These are phyloP conservation scores for Papilio aristodemus DNA, from an alignment of 1,140 invertebrate genomes.

Conservation along the genomic window DNA sequence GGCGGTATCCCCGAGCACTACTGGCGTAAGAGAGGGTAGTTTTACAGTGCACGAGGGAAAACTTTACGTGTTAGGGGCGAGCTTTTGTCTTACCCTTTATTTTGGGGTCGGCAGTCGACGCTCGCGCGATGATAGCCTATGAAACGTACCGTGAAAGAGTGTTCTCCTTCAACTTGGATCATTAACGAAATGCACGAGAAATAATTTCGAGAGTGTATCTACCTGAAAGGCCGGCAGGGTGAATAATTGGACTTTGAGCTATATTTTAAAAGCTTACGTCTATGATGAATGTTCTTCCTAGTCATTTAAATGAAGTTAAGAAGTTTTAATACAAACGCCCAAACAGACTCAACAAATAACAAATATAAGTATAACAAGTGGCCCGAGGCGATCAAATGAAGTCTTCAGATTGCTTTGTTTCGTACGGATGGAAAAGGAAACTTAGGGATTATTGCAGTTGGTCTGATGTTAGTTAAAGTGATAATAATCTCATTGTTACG, in stretches of 20 bases:
- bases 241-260: background rate
- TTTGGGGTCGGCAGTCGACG: slow-evolving; percentile 44
- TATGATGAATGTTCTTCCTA: background rate
- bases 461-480: too few relatives aligned
- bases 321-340: too few relatives aligned
- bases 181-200: slow-evolving; percentile 30
- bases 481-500: too few relatives aligned
- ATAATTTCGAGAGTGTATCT: slow-evolving; percentile 20
- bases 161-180: slow-evolving; percentile 33
- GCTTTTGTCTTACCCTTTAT: slow-evolving; percentile 54
- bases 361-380: too few relatives aligned
- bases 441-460: too few relatives aligned
- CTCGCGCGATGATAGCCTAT: slow-evolving; percentile 44
- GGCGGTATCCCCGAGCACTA: slow-evolving; percentile 50
- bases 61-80: slow-evolving; percentile 60
- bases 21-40: slow-evolving; percentile 68
- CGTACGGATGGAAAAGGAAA: too few relatives aligned
- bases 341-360: too few relatives aligned
- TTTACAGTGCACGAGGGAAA: slow-evolving; percentile 67
- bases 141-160: slow-evolving; percentile 47
- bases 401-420: too few relatives aligned
- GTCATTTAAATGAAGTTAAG: too few relatives aligned
- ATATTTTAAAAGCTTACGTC: background rate
- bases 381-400: too few relatives aligned
- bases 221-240: background rate